Conservation (phyloP, 2,797 vertebrate species). For the Xerus rutilus region DNA sequence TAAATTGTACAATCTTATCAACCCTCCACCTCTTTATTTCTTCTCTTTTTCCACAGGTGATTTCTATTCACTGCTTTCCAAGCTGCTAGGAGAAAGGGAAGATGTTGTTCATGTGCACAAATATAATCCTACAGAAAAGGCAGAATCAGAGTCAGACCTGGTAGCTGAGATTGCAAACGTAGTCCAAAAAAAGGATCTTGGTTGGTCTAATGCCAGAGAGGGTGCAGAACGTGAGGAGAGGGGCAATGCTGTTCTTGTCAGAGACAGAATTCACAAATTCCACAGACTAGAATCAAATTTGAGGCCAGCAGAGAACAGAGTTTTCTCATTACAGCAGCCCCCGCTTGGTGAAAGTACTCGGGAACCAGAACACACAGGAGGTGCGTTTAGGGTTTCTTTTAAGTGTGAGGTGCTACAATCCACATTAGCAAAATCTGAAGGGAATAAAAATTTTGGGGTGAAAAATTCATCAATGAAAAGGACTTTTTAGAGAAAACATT, state of each 20-base stretch:
- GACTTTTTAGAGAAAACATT: not conserved
- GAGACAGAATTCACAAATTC: conserved; percentile 98
- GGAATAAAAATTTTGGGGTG: conserved; percentile 81
- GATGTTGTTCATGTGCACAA: conserved; percentile 93
- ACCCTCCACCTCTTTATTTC: conserved; percentile 81
- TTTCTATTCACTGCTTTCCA: conserved; percentile 97
- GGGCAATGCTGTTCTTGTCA: conserved; percentile 91
- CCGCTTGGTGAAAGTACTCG: conserved; percentile 86
- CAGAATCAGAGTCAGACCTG: conserved; percentile 92
- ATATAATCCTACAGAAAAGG: conserved; percentile 91
- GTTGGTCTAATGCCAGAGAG: conserved; percentile 87
- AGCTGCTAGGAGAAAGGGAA: conserved; percentile 95
- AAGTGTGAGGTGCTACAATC: conserved; percentile 74
- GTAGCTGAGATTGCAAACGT: conserved; percentile 95
- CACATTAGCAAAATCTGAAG: conserved; percentile 89
- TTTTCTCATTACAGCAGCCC: conserved; percentile 85
- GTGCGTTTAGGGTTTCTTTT: conserved; percentile 91
- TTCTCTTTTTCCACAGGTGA: conserved; percentile 93
- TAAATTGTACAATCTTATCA: conserved; percentile 68
- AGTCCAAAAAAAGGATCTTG: conserved; percentile 95
- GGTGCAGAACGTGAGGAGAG: conserved; percentile 89
- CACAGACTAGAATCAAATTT: conserved; percentile 94
- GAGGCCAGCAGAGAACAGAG: conserved; percentile 91
- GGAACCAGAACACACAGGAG: conserved; percentile 89
- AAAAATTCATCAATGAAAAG: conserved; percentile 17